A percentile compares a stretch with the other conserved stretches of the same genome.
Conservation (phyloP, 2,888 invertebrate species). For the Brachycybe producta region DNA sequence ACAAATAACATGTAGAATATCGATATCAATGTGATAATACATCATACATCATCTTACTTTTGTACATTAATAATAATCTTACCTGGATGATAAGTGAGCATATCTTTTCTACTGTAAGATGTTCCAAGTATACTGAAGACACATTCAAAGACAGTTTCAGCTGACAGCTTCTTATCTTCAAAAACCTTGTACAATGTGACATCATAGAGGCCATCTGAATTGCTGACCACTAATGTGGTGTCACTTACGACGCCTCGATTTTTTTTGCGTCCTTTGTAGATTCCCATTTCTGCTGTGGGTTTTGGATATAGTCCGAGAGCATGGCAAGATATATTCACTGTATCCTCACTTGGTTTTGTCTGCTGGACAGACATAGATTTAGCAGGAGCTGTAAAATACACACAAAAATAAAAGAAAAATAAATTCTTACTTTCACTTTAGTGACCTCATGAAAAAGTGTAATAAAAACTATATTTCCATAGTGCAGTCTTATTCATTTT, state of each 20-base stretch:
- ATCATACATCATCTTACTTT: too few relatives aligned
- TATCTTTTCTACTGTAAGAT: slow-evolving; percentile 19
- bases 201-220: slow-evolving; percentile 18
- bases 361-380: slow-evolving; percentile 2
- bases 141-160: slow-evolving; percentile 24
- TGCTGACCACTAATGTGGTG: neutral
- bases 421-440: too few relatives aligned
- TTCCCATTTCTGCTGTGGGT: slow-evolving; percentile 15
- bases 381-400: slow-evolving; percentile 6
- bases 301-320: slow-evolving; percentile 15
- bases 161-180: slow-evolving; percentile 20
- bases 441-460: too few relatives aligned
- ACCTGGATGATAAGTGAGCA: slow-evolving; percentile 24
- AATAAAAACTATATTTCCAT: too few relatives aligned
- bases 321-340: slow-evolving; percentile 17
- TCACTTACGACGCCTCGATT: neutral
- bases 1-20: too few relatives aligned
- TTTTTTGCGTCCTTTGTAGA: slow-evolving; percentile 14
- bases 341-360: slow-evolving; percentile 8
- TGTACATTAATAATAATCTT: too few relatives aligned
- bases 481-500: too few relatives aligned
- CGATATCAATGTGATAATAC: too few relatives aligned
- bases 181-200: slow-evolving; percentile 18
- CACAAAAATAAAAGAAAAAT: neutral
- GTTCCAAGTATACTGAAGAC: slow-evolving; percentile 23